These are phyloP conservation scores for Mystacornis crossleyi DNA, from an alignment of 2,113 vertebrate genomes.

Conservation along the genomic window DNA sequence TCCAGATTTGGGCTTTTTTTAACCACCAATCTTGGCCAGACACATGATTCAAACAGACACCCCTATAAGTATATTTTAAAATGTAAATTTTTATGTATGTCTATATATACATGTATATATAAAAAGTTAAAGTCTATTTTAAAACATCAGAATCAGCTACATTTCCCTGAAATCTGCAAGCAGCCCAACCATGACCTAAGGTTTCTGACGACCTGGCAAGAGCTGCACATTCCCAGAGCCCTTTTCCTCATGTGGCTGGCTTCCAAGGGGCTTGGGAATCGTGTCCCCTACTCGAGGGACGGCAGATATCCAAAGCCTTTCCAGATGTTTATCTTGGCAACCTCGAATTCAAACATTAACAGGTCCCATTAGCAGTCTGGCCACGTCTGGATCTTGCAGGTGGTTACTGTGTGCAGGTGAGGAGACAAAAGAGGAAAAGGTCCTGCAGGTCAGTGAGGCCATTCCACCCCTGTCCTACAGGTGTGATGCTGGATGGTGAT, in stretches of 20 bases:
- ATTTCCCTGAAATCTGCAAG: background rate
- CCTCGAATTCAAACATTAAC: background rate
- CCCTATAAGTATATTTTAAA: background rate
- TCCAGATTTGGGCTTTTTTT: background rate
- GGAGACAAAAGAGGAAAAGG: background rate
- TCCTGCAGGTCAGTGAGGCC: background rate
- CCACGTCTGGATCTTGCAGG: background rate
- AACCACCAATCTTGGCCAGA: background rate
- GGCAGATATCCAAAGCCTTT: background rate
- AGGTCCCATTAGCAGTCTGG: background rate
- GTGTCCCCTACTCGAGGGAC: background rate
- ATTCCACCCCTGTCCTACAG: background rate
- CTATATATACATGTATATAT: background rate
- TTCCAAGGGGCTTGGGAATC: constrained; percentile 7
- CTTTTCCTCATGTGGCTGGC: background rate
- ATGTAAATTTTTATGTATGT: background rate
- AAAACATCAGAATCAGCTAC: background rate
- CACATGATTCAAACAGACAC: background rate
- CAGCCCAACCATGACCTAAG: background rate
- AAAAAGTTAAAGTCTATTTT: background rate
- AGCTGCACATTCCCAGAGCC: background rate
- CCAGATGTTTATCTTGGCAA: constrained; percentile 29
- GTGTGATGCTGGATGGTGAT: background rate
- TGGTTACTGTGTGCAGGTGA: background rate
- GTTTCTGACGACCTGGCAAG: background rate